Percentiles rank a stretch among this genome's conserved stretches.
Evolutionary conservation across 2,888 invertebrate genomes (phyloP).

Genomic region (Leuctra nigra): DNA sequence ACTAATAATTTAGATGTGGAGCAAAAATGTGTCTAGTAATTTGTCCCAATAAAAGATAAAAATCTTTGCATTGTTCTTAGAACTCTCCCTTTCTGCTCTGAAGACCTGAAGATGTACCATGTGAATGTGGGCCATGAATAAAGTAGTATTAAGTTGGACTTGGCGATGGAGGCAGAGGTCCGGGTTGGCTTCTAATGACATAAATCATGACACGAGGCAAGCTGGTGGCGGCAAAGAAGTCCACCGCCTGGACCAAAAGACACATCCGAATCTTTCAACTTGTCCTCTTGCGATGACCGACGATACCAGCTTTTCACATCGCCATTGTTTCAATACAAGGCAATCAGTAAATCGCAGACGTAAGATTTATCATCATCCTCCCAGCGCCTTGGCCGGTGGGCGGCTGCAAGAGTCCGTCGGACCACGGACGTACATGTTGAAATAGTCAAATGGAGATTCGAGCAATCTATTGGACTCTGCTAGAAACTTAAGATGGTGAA

Average conservation of each 20-base stretch:
- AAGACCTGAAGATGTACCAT: background rate
- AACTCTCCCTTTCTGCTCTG: constrained; percentile 4
- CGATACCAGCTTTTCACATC: background rate
- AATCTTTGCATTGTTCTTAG: constrained; percentile 4
- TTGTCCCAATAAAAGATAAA: constrained; percentile 6
- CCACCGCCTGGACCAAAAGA: background rate
- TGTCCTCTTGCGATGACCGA: background rate
- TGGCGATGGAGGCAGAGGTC: background rate
- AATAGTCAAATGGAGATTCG: background rate
- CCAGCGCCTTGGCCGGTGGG: background rate
- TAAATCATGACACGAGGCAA: background rate
- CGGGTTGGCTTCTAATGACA: background rate
- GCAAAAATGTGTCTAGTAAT: background rate
- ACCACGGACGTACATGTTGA: background rate
- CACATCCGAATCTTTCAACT: background rate
- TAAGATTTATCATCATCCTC: background rate
- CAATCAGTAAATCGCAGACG: background rate
- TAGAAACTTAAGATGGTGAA: constrained; percentile 10
- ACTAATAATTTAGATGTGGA: background rate
- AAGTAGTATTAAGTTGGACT: too few species aligned
- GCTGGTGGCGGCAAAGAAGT: background rate
- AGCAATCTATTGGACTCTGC: background rate
- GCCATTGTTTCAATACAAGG: constrained; percentile 6
- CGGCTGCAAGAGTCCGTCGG: background rate
- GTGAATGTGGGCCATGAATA: too few species aligned